phyloP scores from a whole-genome alignment of 2,888 invertebrate genomes.

The Limnephilus lunatus region DNA sequence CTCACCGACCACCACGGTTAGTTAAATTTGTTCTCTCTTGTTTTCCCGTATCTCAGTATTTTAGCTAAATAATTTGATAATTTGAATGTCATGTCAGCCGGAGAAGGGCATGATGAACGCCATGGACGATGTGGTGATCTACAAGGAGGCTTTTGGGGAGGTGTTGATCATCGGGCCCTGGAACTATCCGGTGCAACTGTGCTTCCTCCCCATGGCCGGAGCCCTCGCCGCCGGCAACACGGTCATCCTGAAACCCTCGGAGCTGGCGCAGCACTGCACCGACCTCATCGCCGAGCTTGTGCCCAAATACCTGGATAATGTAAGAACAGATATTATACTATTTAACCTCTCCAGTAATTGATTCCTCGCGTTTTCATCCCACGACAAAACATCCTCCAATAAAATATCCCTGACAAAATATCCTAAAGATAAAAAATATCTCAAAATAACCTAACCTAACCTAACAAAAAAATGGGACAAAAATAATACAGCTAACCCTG shows the following conservation, averaged over 20 bases:
- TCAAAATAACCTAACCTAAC: too few relatives aligned
- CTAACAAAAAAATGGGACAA: too few relatives aligned
- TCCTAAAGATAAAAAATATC: too few relatives aligned
- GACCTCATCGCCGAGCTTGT: constrained; percentile 84
- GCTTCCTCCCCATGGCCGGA: constrained; percentile 87
- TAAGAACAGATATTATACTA: constrained; percentile 71
- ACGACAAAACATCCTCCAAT: too few relatives aligned
- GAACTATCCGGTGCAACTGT: constrained; percentile 96
- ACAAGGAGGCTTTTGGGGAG: constrained; percentile 94
- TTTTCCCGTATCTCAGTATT: neutral
- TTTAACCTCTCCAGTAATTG: too few relatives aligned
- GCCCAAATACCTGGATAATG: constrained; percentile 92
- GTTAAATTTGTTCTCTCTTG: neutral
- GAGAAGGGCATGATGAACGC: constrained; percentile 83
- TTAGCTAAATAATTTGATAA: neutral
- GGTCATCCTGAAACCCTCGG: constrained; percentile 96
- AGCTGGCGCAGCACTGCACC: constrained; percentile 86
- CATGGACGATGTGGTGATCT: constrained; percentile 85
- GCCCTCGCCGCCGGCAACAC: constrained; percentile 97
- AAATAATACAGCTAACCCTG: too few relatives aligned
- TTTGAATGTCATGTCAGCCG: constrained; percentile 74
- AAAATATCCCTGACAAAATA: too few relatives aligned
- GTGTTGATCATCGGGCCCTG: constrained; percentile 94
- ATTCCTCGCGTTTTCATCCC: too few relatives aligned
- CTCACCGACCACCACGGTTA: too few relatives aligned